phyloP scores from a whole-genome alignment of 2,113 vertebrate genomes.

The Zosterops pallidus region DNA sequence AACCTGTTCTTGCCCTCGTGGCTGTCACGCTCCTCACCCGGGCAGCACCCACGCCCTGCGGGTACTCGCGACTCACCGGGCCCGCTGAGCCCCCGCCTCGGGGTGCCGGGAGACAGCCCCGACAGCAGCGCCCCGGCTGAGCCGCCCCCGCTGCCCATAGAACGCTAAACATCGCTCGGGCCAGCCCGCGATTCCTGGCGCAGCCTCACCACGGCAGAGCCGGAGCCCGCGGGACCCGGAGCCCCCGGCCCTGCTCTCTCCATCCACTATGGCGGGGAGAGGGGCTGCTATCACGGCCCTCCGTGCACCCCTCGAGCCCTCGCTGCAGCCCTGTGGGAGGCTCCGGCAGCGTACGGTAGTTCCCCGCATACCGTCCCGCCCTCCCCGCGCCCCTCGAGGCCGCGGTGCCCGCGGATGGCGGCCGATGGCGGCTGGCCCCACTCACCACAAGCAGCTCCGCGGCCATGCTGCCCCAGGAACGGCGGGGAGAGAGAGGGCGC shows the following conservation, averaged over 20 bases:
- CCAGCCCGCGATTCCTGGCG: background rate
- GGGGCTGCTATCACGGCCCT: fast-evolving
- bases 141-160: fast-evolving
- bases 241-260: background rate
- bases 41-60: background rate
- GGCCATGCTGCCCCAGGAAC: fast-evolving
- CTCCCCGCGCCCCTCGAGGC: fast-evolving
- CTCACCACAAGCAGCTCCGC: fast-evolving
- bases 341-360: fast-evolving
- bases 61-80: fast-evolving
- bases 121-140: background rate
- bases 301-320: fast-evolving
- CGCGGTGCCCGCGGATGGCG: background rate
- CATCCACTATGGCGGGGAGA: background rate
- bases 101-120: background rate
- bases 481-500: fast-evolving
- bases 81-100: background rate
- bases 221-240: background rate
- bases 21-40: fast-evolving
- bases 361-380: too few relatives aligned
- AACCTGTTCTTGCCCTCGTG: fast-evolving
- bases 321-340: fast-evolving
- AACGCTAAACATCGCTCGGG: background rate
- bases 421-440: fast-evolving
- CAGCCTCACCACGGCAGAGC: background rate